A percentile compares a stretch with the other conserved stretches of the same genome.
These are phyloP conservation scores for Cephus nigrinus DNA, from an alignment of 2,888 invertebrate genomes.

Conservation along the genomic window DNA sequence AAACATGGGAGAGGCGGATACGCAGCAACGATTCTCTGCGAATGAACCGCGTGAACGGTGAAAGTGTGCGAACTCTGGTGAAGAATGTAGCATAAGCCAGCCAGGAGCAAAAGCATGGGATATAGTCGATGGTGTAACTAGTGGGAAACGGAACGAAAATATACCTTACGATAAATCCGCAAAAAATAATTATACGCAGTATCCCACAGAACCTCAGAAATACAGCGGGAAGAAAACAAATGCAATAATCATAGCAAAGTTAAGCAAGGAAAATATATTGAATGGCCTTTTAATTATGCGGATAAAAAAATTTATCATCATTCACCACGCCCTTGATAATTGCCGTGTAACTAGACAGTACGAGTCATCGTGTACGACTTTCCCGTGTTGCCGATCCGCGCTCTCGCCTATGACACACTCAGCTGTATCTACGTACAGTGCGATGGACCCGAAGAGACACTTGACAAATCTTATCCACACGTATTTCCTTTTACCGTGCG, in stretches of 20 bases:
- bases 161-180: slow-evolving; percentile 20
- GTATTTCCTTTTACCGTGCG: not conserved
- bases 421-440: not conserved
- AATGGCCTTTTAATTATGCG: not conserved
- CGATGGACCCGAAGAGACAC: slow-evolving; percentile 7
- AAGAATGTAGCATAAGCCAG: slow-evolving; percentile 32
- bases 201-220: not conserved
- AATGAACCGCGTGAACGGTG: slow-evolving; percentile 38
- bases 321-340: not conserved
- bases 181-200: slow-evolving; percentile 4
- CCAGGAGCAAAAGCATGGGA: slow-evolving; percentile 18
- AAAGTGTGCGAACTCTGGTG: slow-evolving; percentile 54
- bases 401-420: not conserved
- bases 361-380: slow-evolving; percentile 9
- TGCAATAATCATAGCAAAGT: not conserved
- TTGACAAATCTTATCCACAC: not conserved
- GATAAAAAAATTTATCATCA: not conserved
- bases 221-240: no score
- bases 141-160: slow-evolving; percentile 46
- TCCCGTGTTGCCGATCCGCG: slow-evolving; percentile 19
- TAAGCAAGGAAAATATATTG: not conserved
- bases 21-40: not conserved
- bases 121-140: slow-evolving; percentile 40
- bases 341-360: slow-evolving; percentile 9
- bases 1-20: not conserved